phyloP scores from a whole-genome alignment of 2,888 invertebrate species.

The Drosophila affinis region DNA sequence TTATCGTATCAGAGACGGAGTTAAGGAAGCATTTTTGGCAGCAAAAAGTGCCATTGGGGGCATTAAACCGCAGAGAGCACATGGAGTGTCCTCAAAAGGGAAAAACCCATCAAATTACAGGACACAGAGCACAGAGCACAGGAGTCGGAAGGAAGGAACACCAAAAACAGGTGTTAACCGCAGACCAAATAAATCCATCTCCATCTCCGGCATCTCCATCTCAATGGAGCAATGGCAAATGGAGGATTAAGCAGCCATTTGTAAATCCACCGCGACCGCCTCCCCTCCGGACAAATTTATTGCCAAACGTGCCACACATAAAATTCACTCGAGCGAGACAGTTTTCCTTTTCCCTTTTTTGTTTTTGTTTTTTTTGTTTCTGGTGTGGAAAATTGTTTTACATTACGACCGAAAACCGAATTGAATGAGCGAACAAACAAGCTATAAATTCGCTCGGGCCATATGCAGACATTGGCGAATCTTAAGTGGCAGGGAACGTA shows the following conservation, averaged over 20 bases:
- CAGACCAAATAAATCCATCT: slow-evolving; percentile 37
- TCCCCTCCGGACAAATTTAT: slow-evolving; percentile 58
- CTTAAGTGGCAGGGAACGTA: slow-evolving; percentile 37
- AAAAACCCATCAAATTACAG: slow-evolving; percentile 5
- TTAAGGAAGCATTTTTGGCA: slow-evolving; percentile 2
- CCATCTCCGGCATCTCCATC: slow-evolving; percentile 5
- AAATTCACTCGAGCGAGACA: slow-evolving; percentile 61
- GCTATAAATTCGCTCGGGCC: slow-evolving; percentile 52
- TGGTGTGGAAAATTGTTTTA: slow-evolving; percentile 48
- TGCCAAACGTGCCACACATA: slow-evolving; percentile 65
- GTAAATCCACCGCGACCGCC: slow-evolving; percentile 47
- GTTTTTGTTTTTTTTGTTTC: slow-evolving; percentile 2
- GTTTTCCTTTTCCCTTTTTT: slow-evolving; percentile 4
- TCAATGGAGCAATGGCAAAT: slow-evolving; percentile 36
- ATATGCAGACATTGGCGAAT: slow-evolving; percentile 38
- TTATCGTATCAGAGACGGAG: background rate
- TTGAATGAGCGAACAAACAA: slow-evolving; percentile 69
- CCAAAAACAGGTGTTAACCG: slow-evolving; percentile 60
- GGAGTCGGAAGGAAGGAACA: background rate
- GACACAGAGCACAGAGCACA: background rate
- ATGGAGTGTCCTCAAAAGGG: background rate
- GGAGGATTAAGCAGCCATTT: slow-evolving; percentile 59
- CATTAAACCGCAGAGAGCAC: background rate
- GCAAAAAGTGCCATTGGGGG: too few species aligned
- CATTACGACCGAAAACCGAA: slow-evolving; percentile 45